phyloP scores from a whole-genome alignment of 2,113 vertebrate genomes.

The Tragelaphus strepsiceros region DNA sequence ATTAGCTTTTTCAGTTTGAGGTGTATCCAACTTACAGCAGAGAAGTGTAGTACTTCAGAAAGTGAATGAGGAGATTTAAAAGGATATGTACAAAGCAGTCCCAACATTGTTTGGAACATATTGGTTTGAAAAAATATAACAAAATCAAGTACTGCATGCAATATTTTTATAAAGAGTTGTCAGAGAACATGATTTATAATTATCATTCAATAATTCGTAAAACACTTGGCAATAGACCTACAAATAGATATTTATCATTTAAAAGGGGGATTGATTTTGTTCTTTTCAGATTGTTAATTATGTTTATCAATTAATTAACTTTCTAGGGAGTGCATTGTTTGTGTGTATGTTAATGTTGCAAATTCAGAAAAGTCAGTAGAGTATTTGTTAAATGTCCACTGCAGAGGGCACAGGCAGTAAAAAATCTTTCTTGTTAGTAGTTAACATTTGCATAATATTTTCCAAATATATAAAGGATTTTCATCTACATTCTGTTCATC shows the following conservation, averaged over 20 bases:
- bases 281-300: neutral
- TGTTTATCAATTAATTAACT: neutral
- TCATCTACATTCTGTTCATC: neutral
- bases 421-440: neutral
- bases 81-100: neutral
- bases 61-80: neutral
- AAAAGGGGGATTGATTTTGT: neutral
- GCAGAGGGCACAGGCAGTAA: neutral
- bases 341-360: neutral
- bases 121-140: neutral
- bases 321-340: neutral
- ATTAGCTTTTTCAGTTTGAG: neutral
- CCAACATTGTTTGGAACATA: neutral
- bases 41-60: neutral
- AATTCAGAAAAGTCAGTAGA: neutral
- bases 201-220: neutral
- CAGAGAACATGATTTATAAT: neutral
- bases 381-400: neutral
- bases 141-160: neutral
- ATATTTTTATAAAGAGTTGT: neutral
- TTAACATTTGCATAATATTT: neutral
- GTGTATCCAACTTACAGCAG: neutral
- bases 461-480: neutral
- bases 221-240: neutral
- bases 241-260: neutral